These are phyloP conservation scores for Lota lota DNA, from an alignment of 2,113 vertebrate species.

Conservation along the genomic window DNA sequence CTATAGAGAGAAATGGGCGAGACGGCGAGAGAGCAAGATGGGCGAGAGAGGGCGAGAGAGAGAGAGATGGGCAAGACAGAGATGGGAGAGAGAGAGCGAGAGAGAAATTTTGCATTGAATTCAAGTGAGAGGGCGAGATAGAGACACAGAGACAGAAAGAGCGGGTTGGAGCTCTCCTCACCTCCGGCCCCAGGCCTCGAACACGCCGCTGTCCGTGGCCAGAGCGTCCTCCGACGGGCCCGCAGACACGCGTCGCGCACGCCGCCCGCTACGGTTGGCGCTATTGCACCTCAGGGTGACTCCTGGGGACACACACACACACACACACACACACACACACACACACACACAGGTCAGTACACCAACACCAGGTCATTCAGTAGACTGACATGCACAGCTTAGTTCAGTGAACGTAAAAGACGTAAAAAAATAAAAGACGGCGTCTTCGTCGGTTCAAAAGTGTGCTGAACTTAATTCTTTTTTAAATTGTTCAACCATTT, in stretches of 20 bases:
- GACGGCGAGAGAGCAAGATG: no score
- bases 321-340: not conserved
- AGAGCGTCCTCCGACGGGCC: conserved; percentile 91
- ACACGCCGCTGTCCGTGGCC: conserved; percentile 95
- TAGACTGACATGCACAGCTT: no score
- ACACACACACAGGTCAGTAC: not conserved
- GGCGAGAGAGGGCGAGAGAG: no score
- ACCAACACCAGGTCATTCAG: not conserved
- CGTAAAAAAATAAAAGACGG: no score
- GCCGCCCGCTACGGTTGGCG: conserved; percentile 79
- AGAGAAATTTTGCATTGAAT: not conserved
- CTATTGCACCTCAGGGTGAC: conserved; percentile 89
- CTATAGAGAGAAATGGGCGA: not conserved
- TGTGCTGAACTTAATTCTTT: no score
- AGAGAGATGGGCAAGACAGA: no score
- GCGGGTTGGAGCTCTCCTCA: conserved; percentile 50
- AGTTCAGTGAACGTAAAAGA: no score
- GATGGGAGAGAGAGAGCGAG: conserved; percentile 2
- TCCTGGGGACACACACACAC: conserved; percentile 58
- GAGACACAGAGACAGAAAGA: no score
- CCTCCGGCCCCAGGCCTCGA: conserved; percentile 95
- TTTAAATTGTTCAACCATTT: no score
- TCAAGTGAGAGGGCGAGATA: not conserved
- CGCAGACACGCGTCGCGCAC: conserved; percentile 84
- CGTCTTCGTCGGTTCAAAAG: no score